phyloP scores from a whole-genome alignment of 2,113 vertebrate genomes.

The Diadophis punctatus region DNA sequence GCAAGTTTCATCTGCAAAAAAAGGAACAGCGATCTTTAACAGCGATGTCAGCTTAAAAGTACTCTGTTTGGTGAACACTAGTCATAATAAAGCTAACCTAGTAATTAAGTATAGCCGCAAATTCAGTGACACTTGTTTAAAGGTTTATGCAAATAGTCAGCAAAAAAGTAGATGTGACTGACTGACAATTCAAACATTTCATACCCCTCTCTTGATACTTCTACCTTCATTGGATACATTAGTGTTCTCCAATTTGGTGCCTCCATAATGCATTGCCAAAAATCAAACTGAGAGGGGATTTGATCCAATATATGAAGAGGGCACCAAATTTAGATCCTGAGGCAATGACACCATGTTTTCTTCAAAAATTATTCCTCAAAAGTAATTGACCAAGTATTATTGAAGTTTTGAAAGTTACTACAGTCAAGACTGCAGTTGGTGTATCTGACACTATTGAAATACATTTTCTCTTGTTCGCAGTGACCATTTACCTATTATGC shows the following conservation, averaged over 20 bases:
- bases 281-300: background rate
- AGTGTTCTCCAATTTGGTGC: background rate
- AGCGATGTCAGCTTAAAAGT: background rate
- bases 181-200: background rate
- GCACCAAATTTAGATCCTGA: background rate
- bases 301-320: background rate
- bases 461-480: background rate
- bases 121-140: background rate
- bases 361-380: background rate
- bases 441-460: no score
- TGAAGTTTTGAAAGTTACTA: background rate
- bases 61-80: background rate
- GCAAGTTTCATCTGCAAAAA: slow-evolving; percentile 8
- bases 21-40: background rate
- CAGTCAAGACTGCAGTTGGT: background rate
- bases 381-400: background rate
- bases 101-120: background rate
- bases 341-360: background rate
- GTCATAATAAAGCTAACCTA: background rate
- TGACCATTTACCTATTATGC: background rate
- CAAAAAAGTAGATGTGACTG: background rate
- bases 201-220: background rate
- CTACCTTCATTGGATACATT: background rate
- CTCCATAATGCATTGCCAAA: background rate
- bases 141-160: background rate